Percentiles rank a stretch among this genome's conserved stretches.
Evolutionary conservation across 2,113 vertebrate species (phyloP).

Genomic region (Plectropomus leopardus): DNA sequence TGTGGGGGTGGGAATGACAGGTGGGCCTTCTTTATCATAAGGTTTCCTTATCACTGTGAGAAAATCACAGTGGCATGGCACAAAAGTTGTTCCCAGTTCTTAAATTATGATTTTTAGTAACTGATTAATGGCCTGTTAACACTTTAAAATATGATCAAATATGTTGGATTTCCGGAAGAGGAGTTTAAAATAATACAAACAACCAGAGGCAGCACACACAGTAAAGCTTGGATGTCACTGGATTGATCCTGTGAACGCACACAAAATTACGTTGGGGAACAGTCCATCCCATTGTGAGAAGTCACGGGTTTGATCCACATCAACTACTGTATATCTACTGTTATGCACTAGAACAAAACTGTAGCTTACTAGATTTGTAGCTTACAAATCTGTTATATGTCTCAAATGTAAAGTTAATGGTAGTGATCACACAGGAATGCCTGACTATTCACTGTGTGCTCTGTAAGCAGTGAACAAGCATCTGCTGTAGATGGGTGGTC

Average conservation of each 20-base stretch:
- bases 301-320: constrained; percentile 45
- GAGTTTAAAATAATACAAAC: too few relatives aligned
- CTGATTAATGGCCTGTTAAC: not conserved
- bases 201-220: constrained; percentile 7
- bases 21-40: not conserved
- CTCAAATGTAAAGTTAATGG: constrained; percentile 25
- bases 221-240: constrained; percentile 39
- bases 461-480: not conserved
- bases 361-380: constrained; percentile 14
- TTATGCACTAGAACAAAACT: constrained; percentile 13
- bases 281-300: constrained; percentile 31
- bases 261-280: constrained; percentile 47
- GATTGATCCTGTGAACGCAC: constrained; percentile 31
- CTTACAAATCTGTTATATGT: constrained; percentile 4
- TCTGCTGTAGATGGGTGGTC: constrained; percentile 14
- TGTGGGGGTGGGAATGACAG: not conserved
- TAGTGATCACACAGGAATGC: not conserved
- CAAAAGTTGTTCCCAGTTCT: not conserved
- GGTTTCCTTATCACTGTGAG: constrained; percentile 30
- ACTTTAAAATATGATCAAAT: too few relatives aligned
- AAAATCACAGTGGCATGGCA: constrained; percentile 16
- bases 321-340: constrained; percentile 6
- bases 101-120: not conserved
- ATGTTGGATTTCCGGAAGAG: too few relatives aligned
- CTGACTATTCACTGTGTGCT: not conserved